Percentiles rank a stretch among this genome's conserved stretches.
Conservation (phyloP, 1,140 invertebrate species). For the Caenorhabditis tropicalis region DNA sequence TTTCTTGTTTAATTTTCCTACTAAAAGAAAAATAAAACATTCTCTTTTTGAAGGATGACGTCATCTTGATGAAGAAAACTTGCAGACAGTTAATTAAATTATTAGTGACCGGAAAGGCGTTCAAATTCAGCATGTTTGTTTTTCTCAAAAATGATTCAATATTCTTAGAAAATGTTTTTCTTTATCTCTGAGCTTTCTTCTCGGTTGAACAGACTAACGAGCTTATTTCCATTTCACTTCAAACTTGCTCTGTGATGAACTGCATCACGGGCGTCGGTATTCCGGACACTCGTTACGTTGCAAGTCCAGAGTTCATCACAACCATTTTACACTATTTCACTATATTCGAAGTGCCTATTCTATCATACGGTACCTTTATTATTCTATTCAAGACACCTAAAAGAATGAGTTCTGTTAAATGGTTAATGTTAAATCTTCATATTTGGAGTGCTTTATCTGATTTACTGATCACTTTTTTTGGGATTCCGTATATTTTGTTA, state of each 20-base stretch:
- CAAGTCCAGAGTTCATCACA: neutral
- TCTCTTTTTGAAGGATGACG: too few relatives aligned
- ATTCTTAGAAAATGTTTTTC: conserved; percentile 8
- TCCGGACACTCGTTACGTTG: neutral
- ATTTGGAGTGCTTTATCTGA: neutral
- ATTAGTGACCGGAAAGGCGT: too few relatives aligned
- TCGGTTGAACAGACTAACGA: too few relatives aligned
- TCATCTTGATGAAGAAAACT: too few relatives aligned
- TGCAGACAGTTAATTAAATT: too few relatives aligned
- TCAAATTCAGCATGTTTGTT: too few relatives aligned
- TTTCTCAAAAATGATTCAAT: neutral
- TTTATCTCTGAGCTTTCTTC: too few relatives aligned
- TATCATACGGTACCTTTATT: neutral
- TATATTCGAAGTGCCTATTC: neutral
- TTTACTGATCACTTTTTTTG: neutral
- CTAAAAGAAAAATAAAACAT: too few relatives aligned
- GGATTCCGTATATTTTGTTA: neutral
- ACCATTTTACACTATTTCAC: neutral
- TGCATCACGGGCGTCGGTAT: too few relatives aligned
- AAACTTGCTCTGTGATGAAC: too few relatives aligned
- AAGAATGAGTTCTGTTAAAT: neutral
- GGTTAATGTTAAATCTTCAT: neutral
- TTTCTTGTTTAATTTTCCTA: too few relatives aligned
- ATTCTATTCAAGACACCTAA: neutral
- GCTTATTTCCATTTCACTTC: too few relatives aligned